Evolutionary conservation across 2,113 vertebrate species (phyloP).

Genomic region (Camelus bactrianus): DNA sequence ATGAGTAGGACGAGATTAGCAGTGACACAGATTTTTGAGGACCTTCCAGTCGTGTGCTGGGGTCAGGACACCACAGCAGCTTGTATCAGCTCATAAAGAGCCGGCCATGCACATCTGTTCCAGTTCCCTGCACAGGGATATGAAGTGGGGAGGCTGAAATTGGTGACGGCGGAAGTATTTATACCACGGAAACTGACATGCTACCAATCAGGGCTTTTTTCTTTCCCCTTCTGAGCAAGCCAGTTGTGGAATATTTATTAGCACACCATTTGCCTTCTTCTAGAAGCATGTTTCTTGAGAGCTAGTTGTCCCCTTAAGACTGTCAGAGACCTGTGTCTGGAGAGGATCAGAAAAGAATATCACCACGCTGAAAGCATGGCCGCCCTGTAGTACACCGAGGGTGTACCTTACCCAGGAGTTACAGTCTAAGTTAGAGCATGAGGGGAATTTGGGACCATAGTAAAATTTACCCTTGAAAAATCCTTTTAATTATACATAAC

Average conservation of each 20-base stretch:
- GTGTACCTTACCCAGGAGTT: background rate
- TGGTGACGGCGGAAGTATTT: background rate
- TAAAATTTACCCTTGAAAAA: background rate
- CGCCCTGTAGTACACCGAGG: background rate
- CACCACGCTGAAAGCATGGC: background rate
- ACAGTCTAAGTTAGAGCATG: background rate
- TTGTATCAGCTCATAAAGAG: background rate
- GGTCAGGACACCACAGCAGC: accelerated
- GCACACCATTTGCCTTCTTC: background rate
- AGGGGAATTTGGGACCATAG: background rate
- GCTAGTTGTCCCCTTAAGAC: background rate
- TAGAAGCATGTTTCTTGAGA: background rate
- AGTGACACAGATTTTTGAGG: background rate
- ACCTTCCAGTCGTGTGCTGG: accelerated
- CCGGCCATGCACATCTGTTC: background rate
- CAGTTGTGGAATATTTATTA: background rate
- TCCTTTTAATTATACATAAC: background rate
- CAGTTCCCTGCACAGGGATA: background rate
- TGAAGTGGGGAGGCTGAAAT: background rate
- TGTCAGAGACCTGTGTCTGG: background rate
- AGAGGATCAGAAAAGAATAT: background rate
- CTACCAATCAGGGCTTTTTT: background rate
- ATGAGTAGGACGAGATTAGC: background rate
- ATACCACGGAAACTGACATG: background rate
- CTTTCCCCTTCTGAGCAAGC: background rate